These are phyloP conservation scores for Asbolus verrucosus DNA, from an alignment of 1,140 invertebrate species.

Conservation along the genomic window DNA sequence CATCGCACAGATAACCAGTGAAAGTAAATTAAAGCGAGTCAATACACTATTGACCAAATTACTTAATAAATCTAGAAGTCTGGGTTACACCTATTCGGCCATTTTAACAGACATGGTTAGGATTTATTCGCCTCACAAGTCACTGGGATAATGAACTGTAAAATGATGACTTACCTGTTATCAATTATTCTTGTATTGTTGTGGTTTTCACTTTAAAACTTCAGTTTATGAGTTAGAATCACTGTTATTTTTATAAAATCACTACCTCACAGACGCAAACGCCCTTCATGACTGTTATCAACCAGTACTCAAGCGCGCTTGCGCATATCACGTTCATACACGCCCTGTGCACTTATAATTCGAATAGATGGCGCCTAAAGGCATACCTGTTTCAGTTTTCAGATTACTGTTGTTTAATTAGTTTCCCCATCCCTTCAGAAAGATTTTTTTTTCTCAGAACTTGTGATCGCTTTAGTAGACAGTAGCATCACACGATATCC, in stretches of 20 bases:
- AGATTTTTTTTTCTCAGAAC: too few species aligned
- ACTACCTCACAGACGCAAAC: constrained; percentile 53
- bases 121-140: constrained; percentile 1
- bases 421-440: too few species aligned
- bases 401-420: neutral
- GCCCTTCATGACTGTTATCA: constrained; percentile 59
- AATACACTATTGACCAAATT: constrained; percentile 19
- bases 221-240: constrained; percentile 40
- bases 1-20: neutral
- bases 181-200: constrained; percentile 17
- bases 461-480: too few species aligned
- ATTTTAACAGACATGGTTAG: constrained; percentile 45
- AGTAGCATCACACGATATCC: too few species aligned
- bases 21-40: constrained; percentile 9
- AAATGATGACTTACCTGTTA: constrained; percentile 51
- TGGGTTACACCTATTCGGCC: constrained; percentile 55
- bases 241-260: constrained; percentile 47
- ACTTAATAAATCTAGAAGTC: constrained; percentile 38
- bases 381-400: neutral
- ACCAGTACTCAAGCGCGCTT: constrained; percentile 50
- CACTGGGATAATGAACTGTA: neutral
- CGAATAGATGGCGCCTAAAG: constrained; percentile 6
- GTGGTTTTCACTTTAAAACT: constrained; percentile 43
- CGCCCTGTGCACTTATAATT: constrained; percentile 11
- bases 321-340: constrained; percentile 43